These are phyloP conservation scores for Calyptommatus sinebrachiatus DNA, from an alignment of 2,113 vertebrate genomes.

Conservation along the genomic window DNA sequence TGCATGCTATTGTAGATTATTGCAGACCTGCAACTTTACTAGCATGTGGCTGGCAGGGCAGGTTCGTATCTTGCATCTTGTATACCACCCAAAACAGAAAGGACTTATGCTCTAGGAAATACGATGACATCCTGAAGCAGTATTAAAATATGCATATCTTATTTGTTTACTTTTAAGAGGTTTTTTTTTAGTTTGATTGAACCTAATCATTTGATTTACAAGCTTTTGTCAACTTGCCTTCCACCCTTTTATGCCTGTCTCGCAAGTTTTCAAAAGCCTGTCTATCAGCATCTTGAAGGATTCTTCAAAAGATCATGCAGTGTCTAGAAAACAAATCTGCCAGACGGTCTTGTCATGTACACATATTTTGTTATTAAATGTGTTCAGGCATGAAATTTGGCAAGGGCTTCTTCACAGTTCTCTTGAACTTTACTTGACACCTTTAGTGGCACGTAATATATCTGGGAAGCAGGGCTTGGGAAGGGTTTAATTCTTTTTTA, in stretches of 20 bases:
- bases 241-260: slow-evolving; percentile 39
- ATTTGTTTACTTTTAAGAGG: slow-evolving; percentile 25
- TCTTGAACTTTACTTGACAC: slow-evolving; percentile 83
- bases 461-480: slow-evolving; percentile 51
- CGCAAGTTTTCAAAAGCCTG: slow-evolving; percentile 63
- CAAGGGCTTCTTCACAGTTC: slow-evolving; percentile 65
- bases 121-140: slow-evolving; percentile 22
- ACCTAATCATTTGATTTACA: slow-evolving; percentile 35
- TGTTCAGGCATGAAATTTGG: slow-evolving; percentile 79
- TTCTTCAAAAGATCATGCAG: slow-evolving; percentile 67
- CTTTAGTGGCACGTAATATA: slow-evolving; percentile 67
- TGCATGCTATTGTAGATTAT: no score
- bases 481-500: slow-evolving; percentile 68
- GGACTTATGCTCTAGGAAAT: not conserved
- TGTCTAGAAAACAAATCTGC: slow-evolving; percentile 67
- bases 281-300: slow-evolving; percentile 58
- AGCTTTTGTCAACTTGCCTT: slow-evolving; percentile 37
- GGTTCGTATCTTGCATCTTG: no score
- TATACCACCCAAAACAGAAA: no score
- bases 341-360: slow-evolving; percentile 69
- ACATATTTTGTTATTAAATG: slow-evolving; percentile 75
- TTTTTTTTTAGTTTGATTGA: slow-evolving; percentile 28
- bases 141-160: slow-evolving; percentile 36
- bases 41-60: no score
- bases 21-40: no score